phyloP scores from a whole-genome alignment of 1,140 invertebrate species.

The Drosophila prosaltans region DNA sequence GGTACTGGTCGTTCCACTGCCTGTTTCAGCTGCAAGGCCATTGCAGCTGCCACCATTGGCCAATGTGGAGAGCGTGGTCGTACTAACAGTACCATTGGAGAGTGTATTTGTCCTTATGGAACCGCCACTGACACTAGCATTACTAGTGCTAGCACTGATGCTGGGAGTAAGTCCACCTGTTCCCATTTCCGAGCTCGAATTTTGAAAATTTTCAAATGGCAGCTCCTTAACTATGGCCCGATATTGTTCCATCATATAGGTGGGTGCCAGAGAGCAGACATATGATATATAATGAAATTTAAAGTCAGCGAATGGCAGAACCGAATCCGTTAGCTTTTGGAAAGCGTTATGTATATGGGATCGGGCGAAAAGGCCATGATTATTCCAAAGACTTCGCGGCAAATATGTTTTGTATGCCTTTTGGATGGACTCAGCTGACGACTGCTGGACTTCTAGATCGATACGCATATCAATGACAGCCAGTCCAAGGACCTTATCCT shows the following conservation, averaged over 20 bases:
- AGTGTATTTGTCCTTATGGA: not conserved
- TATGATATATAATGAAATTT: slow-evolving; percentile 91
- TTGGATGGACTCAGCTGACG: slow-evolving; percentile 87
- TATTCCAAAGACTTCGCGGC: slow-evolving; percentile 89
- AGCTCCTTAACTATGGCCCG: slow-evolving; percentile 85
- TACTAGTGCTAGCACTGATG: not conserved
- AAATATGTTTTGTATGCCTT: slow-evolving; percentile 92
- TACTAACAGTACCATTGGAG: slow-evolving; percentile 8
- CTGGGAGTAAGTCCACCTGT: slow-evolving; percentile 22
- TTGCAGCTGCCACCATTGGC: slow-evolving; percentile 17
- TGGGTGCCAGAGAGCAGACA: slow-evolving; percentile 89
- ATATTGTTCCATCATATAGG: slow-evolving; percentile 91
- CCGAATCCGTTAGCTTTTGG: slow-evolving; percentile 85
- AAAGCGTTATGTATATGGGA: slow-evolving; percentile 89
- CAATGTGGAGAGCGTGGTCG: slow-evolving; percentile 33
- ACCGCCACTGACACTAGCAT: not conserved
- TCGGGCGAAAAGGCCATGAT: slow-evolving; percentile 89
- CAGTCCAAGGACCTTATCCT: slow-evolving; percentile 90
- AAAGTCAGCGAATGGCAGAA: slow-evolving; percentile 86
- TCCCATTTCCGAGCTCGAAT: slow-evolving; percentile 1
- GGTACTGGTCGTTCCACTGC: slow-evolving; percentile 27
- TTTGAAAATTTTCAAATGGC: slow-evolving; percentile 56
- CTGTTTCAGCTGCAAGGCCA: slow-evolving; percentile 4
- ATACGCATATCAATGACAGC: slow-evolving; percentile 93
- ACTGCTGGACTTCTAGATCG: slow-evolving; percentile 89